Conservation (phyloP, 2,113 vertebrate genomes). For the Heteronetta atricapilla region DNA sequence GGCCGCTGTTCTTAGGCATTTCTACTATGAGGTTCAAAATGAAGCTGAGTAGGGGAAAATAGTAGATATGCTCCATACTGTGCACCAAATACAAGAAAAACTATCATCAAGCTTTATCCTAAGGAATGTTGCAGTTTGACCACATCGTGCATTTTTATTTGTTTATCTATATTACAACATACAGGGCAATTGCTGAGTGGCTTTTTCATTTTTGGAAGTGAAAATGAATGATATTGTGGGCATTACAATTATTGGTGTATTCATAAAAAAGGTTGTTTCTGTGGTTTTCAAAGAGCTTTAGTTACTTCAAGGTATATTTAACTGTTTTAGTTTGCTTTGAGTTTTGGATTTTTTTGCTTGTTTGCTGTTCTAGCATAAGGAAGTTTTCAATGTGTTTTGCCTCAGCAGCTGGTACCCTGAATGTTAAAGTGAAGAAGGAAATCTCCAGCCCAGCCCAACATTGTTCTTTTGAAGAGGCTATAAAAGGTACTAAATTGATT, state of each 20-base stretch:
- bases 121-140: background rate
- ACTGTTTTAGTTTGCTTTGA: background rate
- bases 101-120: background rate
- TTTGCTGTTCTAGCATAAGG: conserved; percentile 40
- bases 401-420: conserved; percentile 79
- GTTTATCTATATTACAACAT: background rate
- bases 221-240: background rate
- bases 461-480: conserved; percentile 93
- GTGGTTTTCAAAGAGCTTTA: background rate
- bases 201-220: background rate
- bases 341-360: background rate
- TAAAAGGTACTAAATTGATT: conserved; percentile 87
- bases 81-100: background rate
- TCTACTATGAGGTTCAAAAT: background rate
- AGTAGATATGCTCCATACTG: background rate
- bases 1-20: background rate
- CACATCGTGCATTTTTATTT: background rate
- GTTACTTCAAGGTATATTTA: background rate
- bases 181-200: background rate
- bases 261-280: background rate
- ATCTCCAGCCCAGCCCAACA: conserved; percentile 87
- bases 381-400: conserved; percentile 55
- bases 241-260: background rate
- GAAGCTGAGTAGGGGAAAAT: background rate
- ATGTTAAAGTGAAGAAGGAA: conserved; percentile 94